Percentiles rank a stretch among this genome's conserved stretches.
Evolutionary conservation across 2,113 vertebrate species (phyloP).

Genomic region (Bubo blakistoni): DNA sequence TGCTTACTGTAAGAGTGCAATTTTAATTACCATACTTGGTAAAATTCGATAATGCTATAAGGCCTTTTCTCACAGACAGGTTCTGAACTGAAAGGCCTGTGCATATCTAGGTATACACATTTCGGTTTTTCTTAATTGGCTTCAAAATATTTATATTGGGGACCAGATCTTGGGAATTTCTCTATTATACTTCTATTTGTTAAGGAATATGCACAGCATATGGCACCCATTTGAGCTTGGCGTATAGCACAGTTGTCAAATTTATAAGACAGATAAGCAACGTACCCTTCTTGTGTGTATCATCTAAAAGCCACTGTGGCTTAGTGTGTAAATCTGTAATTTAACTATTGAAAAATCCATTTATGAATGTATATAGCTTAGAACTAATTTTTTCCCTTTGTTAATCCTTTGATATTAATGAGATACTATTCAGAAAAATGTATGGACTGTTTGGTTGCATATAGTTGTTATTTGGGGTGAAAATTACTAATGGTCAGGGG

Average conservation of each 20-base stretch:
- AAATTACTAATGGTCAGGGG: neutral
- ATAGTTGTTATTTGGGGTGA: neutral
- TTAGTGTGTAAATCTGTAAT: neutral
- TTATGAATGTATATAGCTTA: neutral
- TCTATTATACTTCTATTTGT: neutral
- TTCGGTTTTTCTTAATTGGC: neutral
- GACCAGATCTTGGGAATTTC: neutral
- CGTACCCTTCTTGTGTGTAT: neutral
- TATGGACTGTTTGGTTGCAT: neutral
- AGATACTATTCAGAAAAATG: neutral
- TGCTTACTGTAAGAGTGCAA: neutral
- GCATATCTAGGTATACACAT: neutral
- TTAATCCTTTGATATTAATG: neutral
- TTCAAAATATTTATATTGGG: neutral
- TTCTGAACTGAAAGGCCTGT: neutral
- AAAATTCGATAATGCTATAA: neutral
- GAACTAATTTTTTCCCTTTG: neutral
- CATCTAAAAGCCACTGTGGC: neutral
- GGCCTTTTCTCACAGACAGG: neutral
- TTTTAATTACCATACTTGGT: neutral
- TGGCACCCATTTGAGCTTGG: neutral
- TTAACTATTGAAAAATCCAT: neutral
- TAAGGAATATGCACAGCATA: neutral
- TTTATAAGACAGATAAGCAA: neutral
- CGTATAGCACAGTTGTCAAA: neutral